Evolutionary conservation across 2,888 invertebrate species (phyloP), one percentile per base, ranked within the genome.

Genomic region (Cephus sareptanus): DNA sequence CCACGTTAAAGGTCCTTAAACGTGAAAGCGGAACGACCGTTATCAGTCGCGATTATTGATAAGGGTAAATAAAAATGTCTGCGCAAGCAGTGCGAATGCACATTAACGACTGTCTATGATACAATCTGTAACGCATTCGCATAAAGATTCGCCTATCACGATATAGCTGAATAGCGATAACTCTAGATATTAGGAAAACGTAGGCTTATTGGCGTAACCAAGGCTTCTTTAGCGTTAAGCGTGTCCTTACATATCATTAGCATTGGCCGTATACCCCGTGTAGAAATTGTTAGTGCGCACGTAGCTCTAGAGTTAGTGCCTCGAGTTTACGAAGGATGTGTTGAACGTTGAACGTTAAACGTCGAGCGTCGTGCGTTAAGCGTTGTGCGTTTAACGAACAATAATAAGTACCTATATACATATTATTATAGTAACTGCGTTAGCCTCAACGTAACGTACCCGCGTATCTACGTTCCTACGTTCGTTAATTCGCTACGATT

Each of bases 161-260:
- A 15, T 40, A 23, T 40, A 40, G 40, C 40, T 6, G 6, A 40
- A 23, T 40, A 40, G 23, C 40, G 40, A 40, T 15, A 40, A 40
- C 9, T 15, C 13, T 75, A 69, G 34, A 11, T 4, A 75, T 75
- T 75, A 75, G 23, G 31, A 0, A 68, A 34, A 34, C 68, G 11
- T 71, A 71, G 33, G 77, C 71, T 75, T 15, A 69, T 68, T 74
- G n/a, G 71, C 6, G 71, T 71, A 37, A 75, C n/a, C 75, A 75
- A 71, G 75, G 75, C 75, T 77, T 77, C 11, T 31, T 75, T 75
- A 77, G 77, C 34, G n/a, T 30, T 77, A 78, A 76, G 73, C 71
- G 73, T 75, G 34, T 75, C 73, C 75, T 78, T 75, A 78, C 78
- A 78, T 78, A 78, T 78, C 78, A 78, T 75, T 78, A 75, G 78